Evolutionary conservation across 2,888 invertebrate species (phyloP), one percentile per base, ranked within the genome.

Genomic region (Trichacis sp.): DNA sequence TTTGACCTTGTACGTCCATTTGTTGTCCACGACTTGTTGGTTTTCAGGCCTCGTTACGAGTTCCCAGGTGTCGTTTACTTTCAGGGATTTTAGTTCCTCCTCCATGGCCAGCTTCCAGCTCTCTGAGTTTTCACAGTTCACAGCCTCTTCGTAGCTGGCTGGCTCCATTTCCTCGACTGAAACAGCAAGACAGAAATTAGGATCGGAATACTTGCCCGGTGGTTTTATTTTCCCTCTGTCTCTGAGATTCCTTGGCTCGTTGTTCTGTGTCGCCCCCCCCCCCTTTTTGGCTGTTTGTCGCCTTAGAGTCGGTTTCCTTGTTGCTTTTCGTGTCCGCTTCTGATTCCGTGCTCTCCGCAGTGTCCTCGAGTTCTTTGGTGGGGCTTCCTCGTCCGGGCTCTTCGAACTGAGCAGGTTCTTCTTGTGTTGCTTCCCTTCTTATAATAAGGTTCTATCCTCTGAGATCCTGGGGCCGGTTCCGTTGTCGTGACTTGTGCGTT

Each of bases 21-120:
- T 30, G 33, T 33, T 54, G 11, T 20, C 43, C 14, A 52, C 8
- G 4, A 43, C 29, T 20, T 52, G 33, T 9, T 33, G 33, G n/a
- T 33, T n/a, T n/a, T 33, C n/a, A 9, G 29, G 29, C 9, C 29
- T 29, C 5, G 51, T 40, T 1, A 54, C 55, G 1, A 61, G 42
- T 1, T 49, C 48, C 64, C 66, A 68, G 2, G 52, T 49, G 1
- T 49, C 8, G 19, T 64, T 69, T 15, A n/a, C 14, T 1, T n/a
- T 58, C 15, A 68, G 45, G 0, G 67, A 64, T 9, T 55, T 29
- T 4, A 68, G 43, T 17, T 69, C 64, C 8, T 68, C 64, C 4
- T 40, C 17, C 53, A 56, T 56, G 18, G 53, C 63, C 3, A 19
- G 1, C 9, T 30, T 40, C 53, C 53, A 57, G 1, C 30, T 6